A percentile compares a stretch with the other conserved stretches of the same genome.
Conservation (phyloP, 2,888 invertebrate genomes). For the Ectemnius continuus region DNA sequence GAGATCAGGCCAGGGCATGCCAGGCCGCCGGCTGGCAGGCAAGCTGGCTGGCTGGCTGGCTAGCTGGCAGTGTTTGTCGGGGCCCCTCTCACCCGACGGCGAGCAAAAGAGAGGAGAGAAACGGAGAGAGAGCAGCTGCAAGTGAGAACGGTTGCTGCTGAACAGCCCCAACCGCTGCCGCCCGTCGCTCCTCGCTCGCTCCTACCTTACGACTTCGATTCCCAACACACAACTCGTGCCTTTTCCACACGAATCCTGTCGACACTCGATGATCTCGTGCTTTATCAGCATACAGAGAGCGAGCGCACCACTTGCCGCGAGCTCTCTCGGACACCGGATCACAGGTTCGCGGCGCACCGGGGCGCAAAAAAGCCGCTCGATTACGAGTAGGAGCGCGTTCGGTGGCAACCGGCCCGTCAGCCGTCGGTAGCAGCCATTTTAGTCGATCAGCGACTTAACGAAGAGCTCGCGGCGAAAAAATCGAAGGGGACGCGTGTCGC, state of each 20-base stretch:
- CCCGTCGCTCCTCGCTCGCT: constrained; percentile 52
- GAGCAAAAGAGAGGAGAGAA: constrained; percentile 40
- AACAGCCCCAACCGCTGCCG: constrained; percentile 58
- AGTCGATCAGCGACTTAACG: constrained; percentile 27
- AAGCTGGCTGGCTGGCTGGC: constrained; percentile 43
- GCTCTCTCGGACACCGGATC: not conserved
- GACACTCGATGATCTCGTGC: too few relatives aligned
- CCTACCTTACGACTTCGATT: constrained; percentile 1
- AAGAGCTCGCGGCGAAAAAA: not conserved
- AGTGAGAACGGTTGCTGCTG: constrained; percentile 52
- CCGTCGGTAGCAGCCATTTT: constrained; percentile 58
- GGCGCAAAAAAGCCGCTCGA: not conserved
- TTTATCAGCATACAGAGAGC: too few relatives aligned
- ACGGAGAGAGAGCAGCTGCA: constrained; percentile 67
- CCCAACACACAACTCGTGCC: not conserved
- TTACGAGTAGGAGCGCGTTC: not conserved
- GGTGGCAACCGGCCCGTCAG: constrained; percentile 18
- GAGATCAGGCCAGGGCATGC: constrained; percentile 48
- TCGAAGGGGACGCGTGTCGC: not conserved
- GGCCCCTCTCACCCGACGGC: constrained; percentile 62
- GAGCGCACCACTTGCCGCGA: not conserved
- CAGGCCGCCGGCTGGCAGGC: constrained; percentile 55
- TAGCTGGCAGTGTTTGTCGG: constrained; percentile 59
- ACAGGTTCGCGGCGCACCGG: not conserved
- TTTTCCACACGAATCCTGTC: not conserved